A percentile compares a stretch with the other conserved stretches of the same genome.
phyloP scores from a whole-genome alignment of 2,888 invertebrate species.

The Drosophila cracens region DNA sequence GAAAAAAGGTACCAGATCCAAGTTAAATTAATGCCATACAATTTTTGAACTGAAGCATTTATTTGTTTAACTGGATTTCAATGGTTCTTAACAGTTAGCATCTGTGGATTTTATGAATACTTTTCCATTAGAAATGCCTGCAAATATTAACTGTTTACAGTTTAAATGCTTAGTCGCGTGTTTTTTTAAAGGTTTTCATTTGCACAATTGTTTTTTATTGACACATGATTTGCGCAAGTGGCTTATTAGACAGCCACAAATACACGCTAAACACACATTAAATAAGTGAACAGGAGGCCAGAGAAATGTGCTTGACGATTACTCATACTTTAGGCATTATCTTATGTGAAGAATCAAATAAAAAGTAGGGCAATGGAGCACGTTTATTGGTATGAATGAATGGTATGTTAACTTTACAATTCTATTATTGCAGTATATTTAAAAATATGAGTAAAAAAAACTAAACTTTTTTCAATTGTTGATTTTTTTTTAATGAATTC shows the following conservation, averaged over 20 bases:
- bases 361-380: background rate
- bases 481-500: background rate
- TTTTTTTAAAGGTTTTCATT: constrained; percentile 27
- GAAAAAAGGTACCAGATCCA: background rate
- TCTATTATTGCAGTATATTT: background rate
- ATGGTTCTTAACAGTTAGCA: background rate
- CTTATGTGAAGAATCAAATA: constrained; percentile 9
- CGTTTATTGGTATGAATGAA: constrained; percentile 9
- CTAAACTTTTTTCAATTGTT: background rate
- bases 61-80: background rate
- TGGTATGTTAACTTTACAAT: constrained; percentile 21
- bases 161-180: background rate
- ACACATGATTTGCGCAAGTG: constrained; percentile 9
- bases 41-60: background rate
- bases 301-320: constrained; percentile 9
- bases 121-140: background rate
- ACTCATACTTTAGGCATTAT: constrained; percentile 15
- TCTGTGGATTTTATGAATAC: background rate
- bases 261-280: constrained; percentile 9
- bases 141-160: constrained; percentile 7
- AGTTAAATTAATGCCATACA: background rate
- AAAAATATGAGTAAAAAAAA: background rate
- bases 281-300: constrained; percentile 6
- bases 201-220: constrained; percentile 37
- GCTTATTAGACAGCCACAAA: constrained; percentile 7